Evolutionary conservation across 2,888 invertebrate genomes (phyloP), one percentile per base, ranked within the genome.

Genomic region (Lithodes maja): DNA sequence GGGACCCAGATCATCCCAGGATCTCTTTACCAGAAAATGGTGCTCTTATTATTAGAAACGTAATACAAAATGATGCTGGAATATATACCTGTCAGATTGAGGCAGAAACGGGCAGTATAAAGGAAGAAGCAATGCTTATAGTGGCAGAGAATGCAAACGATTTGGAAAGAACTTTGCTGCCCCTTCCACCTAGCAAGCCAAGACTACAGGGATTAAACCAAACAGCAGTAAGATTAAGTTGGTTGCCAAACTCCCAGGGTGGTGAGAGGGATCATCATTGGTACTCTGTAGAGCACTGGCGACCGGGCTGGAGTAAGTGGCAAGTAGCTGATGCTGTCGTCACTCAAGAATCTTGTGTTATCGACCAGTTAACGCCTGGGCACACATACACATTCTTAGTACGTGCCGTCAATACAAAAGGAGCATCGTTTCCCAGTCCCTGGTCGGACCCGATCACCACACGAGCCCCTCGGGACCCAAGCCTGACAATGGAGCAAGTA

Each of bases 91-190:
- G 98, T 94, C 96, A 96, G 83, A 97, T 97, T 33, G 96, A 96
- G 7, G 97, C 97, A 83, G 96, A 96, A 93, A 96, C 97, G 92
- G 97, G 97, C 2, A 96, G 97, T 7, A 96, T 97, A 75, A 96
- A 96, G 1, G 97, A 97, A 82, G 97, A 97, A 1, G 95, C 96
- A 1, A 86, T 90, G 2, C 80, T 87, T 3, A 93, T 96, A 81
- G 95, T 95, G 92, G 95, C 96, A 2, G 93, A 94, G 92, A 94
- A 94, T 81, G 94, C 95, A n/a, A 33, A 71, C 9, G 95, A 96
- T 1, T 93, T 93, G 92, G 94, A 94, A 83, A 95, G 91, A 94
- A 96, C 96, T 92, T 96, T 96, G 15, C 96, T 97, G 93, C 95
- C 96, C 9, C 96, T 97, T 0, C 96, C 97, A 90, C 95, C 97